Conservation (phyloP, 2,888 invertebrate species). For the Tipula helvola region DNA sequence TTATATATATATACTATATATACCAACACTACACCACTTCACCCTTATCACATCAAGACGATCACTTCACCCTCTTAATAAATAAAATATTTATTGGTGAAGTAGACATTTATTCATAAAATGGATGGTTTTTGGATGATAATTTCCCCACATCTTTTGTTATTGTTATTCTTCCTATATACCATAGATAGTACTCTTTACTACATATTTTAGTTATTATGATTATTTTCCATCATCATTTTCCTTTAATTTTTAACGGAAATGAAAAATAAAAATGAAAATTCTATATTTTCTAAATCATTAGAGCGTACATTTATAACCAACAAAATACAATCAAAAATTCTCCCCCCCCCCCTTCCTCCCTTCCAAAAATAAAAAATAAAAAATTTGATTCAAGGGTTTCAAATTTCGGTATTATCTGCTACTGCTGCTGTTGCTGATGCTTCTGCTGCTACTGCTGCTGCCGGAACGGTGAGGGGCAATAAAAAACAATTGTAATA, state of each 20-base stretch:
- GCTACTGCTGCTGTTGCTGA: background rate
- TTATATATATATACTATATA: background rate
- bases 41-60: background rate
- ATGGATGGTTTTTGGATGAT: background rate
- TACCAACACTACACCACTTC: background rate
- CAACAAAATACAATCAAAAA: background rate
- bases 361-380: background rate
- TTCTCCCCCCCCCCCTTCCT: background rate
- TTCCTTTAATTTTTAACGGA: conserved; percentile 4
- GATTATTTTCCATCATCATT: background rate
- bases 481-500: background rate
- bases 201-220: background rate
- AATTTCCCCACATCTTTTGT: background rate
- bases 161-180: background rate
- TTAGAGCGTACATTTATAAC: background rate
- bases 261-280: background rate
- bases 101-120: background rate
- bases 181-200: background rate
- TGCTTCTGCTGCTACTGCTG: background rate
- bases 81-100: background rate
- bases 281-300: conserved; percentile 4
- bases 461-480: background rate
- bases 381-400: background rate
- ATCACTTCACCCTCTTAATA: background rate
- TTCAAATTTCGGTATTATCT: background rate